Evolutionary conservation across 2,797 vertebrate species (phyloP).

Genomic region (Pantherophis vulpinus): DNA sequence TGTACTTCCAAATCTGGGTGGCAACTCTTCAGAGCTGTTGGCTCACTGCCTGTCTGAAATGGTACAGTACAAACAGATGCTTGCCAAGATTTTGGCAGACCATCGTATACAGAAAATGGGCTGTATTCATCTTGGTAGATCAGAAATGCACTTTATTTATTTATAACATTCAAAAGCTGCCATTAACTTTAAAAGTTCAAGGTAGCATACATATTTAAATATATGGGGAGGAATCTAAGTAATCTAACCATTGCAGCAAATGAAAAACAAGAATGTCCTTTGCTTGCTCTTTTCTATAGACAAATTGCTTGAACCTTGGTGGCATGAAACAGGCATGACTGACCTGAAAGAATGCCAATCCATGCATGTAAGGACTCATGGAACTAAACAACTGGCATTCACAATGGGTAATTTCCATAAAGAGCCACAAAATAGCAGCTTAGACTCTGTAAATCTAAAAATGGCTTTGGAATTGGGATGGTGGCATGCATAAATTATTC

Average conservation of each 20-base stretch:
- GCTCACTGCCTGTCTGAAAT: not conserved
- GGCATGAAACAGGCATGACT: not conserved
- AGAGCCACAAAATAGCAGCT: not conserved
- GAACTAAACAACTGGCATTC: not conserved
- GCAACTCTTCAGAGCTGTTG: not conserved
- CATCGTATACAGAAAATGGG: not conserved
- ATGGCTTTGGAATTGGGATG: not conserved
- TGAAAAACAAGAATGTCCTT: not conserved
- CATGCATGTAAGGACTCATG: not conserved
- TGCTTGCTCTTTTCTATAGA: not conserved
- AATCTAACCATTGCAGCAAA: not conserved
- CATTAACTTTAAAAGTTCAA: not conserved
- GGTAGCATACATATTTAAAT: not conserved
- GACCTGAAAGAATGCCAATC: not conserved
- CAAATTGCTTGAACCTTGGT: not conserved
- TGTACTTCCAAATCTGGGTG: not conserved
- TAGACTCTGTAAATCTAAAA: not conserved
- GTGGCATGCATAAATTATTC: not conserved
- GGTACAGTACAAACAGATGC: not conserved
- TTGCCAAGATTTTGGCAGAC: not conserved
- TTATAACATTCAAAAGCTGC: not conserved
- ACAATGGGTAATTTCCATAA: not conserved
- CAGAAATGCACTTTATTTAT: not conserved
- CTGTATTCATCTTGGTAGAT: not conserved
- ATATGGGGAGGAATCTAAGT: not conserved